phyloP scores from a whole-genome alignment of 2,113 vertebrate species.

The Phalacrocorax pelagicus region DNA sequence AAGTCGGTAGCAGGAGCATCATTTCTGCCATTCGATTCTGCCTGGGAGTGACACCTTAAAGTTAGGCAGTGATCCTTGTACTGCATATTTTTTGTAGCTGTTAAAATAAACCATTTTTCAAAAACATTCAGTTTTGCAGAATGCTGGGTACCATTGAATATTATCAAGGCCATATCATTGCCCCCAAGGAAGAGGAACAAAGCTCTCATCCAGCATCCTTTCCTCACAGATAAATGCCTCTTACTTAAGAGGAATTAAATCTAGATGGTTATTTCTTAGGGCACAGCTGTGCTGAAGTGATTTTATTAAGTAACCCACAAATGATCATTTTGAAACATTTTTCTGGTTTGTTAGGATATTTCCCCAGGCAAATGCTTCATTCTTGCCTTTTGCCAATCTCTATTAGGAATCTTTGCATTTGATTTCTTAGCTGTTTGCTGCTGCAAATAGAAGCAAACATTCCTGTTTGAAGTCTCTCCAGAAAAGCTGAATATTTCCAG shows the following conservation, averaged over 20 bases:
- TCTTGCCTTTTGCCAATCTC: not conserved
- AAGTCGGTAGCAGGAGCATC: not conserved
- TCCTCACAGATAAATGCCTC: not conserved
- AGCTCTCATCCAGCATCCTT: not conserved
- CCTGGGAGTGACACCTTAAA: not conserved
- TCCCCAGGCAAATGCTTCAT: not conserved
- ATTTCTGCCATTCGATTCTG: not conserved
- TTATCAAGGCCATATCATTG: not conserved
- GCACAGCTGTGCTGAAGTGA: not conserved
- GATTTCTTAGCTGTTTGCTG: not conserved
- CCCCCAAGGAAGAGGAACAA: not conserved
- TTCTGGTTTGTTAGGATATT: not conserved
- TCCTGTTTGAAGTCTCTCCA: not conserved
- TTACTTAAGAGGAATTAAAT: conserved; percentile 37
- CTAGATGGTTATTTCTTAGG: conserved; percentile 5
- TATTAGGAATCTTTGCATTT: not conserved
- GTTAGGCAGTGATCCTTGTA: not conserved
- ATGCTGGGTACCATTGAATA: not conserved
- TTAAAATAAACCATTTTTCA: conserved; percentile 2
- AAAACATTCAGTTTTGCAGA: not conserved
- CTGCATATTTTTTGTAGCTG: not conserved
- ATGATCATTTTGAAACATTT: not conserved
- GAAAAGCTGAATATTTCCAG: not conserved
- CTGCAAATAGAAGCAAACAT: not conserved
- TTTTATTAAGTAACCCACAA: conserved; percentile 31